Conservation (phyloP, 2,797 vertebrate species). For the Caiman crocodilus region DNA sequence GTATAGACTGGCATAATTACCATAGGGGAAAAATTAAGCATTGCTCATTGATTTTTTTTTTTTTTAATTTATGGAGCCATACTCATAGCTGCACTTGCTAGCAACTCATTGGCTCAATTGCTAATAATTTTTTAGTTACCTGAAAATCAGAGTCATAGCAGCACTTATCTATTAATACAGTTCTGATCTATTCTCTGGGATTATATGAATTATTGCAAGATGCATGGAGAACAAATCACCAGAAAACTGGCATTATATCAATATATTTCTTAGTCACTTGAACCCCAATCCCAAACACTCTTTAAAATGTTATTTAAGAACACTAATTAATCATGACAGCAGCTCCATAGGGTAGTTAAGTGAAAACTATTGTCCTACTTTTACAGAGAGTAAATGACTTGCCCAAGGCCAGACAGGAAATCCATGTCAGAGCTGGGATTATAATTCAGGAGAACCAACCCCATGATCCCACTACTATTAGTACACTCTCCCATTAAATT, state of each 20-base stretch:
- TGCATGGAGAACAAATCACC: background rate
- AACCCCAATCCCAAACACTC: background rate
- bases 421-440: background rate
- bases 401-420: background rate
- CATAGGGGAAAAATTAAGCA: background rate
- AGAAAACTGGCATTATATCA: background rate
- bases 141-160: background rate
- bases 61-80: conserved; percentile 12
- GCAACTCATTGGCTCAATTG: conserved; percentile 16
- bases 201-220: background rate
- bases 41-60: background rate
- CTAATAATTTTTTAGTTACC: background rate
- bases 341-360: background rate
- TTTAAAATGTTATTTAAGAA: rapidly evolving
- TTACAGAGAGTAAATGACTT: background rate
- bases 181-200: background rate
- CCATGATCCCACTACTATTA: background rate
- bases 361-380: background rate
- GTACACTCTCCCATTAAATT: background rate
- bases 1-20: background rate
- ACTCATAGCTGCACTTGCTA: conserved; percentile 21
- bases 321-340: background rate
- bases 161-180: rapidly evolving
- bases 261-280: rapidly evolving
- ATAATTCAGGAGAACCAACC: background rate